Base-by-base conservation (phyloP, 2,797 vertebrate genomes). In the Betta splendens region DNA sequence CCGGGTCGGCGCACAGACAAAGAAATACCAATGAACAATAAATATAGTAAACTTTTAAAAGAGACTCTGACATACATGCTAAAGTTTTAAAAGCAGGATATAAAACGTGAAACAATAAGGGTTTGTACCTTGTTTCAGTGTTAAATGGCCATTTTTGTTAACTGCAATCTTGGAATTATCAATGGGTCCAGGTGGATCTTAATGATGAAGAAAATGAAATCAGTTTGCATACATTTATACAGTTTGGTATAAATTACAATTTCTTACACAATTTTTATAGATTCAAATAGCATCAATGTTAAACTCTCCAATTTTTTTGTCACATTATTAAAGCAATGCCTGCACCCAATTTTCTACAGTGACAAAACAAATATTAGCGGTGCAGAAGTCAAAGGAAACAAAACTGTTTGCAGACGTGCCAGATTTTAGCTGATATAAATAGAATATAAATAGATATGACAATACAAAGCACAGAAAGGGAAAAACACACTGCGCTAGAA, bases 81-180 rank as follows among this genome's bases (percentile, higher is more conserved):
- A 23, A 23, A 3, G 23, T 23, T 26, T 26, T 26, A 26, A 31
- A 11, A n/a, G n/a, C n/a, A n/a, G n/a, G n/a, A n/a, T n/a, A n/a
- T n/a, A n/a, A n/a, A n/a, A n/a, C n/a, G n/a, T n/a, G 35, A 8
- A 10, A 51, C 12, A 32, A 39, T 22, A 40, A 16, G 3, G 8
- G 35, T 36, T 36, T 23, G 56, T 92, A 98, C 98, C 97, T 96
- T 95, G 94, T 84, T 94, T 98, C 21, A 99, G 92, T 32, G 93
- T 91, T 81, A 96, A 65, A 81, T 88, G 95, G 43, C 95, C 94
- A 25, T 94, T 96, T 84, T 99, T 99, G 80, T 89, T 94, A 31
- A 95, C 80, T 20, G 94, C 93, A 54, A 99, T 98, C 91, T 98
- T 99, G 26, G 93, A 92, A 52, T 99, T 99, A 81, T 99, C 98